Evolutionary conservation across 2,888 invertebrate genomes (phyloP), one percentile per base, ranked within the genome.

Genomic region (Seira sanloemensis): DNA sequence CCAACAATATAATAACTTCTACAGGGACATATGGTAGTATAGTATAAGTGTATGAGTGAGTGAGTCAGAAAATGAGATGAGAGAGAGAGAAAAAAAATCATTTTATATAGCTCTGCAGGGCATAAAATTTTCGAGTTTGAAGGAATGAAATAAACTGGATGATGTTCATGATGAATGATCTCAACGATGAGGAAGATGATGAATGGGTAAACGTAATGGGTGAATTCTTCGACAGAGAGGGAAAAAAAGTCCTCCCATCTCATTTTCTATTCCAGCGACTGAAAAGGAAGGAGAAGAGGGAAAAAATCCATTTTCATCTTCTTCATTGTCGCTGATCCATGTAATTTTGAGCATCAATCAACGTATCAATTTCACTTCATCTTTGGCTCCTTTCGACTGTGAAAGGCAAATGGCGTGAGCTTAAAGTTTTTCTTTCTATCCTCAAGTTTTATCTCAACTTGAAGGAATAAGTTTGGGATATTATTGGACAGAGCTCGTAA

Each of bases 181-280:
- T 50, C 16, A 50, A 50, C n/a, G 50, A 50, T 50, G 50, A 50
- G n/a, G n/a, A n/a, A n/a, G 12, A 50, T 50, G 50, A 50, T 50
- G 50, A 50, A 50, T 2, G 50, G n/a, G 50, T 16, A 7, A 16
- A 16, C 12, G 50, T 16, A 50, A 50, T 1, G 12, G 50, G 12
- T 50, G 5, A 50, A 50, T 50, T 50, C n/a, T 50, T 50, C 16
- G 2, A n/a, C 50, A 12, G 1, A 50, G 16, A 50, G 2, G 50
- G n/a, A n/a, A n/a, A n/a, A 50, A 50, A 50, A 50, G 50, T 50
- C 50, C 50, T 50, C 50, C 50, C 50, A 50, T 50, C 50, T 50
- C 50, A 50, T 50, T 50, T 50, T 12, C 50, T 50, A 50, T 50
- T 50, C 50, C 50, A 16, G n/a, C n/a, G n/a, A n/a, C n/a, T n/a